phyloP scores from a whole-genome alignment of 2,888 invertebrate genomes.

The Disparrhopalites patrizii region DNA sequence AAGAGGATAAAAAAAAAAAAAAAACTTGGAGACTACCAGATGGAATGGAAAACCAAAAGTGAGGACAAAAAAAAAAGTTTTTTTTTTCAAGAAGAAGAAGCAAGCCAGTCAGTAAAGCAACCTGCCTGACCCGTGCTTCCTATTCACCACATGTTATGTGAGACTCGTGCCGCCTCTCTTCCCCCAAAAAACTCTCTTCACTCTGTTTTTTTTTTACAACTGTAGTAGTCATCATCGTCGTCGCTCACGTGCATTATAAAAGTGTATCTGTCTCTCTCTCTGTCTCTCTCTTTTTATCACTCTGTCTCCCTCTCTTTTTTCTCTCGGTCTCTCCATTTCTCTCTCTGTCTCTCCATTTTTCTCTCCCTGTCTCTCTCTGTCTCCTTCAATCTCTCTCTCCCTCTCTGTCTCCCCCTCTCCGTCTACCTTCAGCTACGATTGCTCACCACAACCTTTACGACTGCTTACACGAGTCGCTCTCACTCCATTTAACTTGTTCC shows the following conservation, averaged over 20 bases:
- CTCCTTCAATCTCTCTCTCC: background rate
- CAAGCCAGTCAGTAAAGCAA: conserved; percentile 29
- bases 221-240: background rate
- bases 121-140: conserved; percentile 38
- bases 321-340: background rate
- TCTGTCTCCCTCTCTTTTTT: no score
- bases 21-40: conserved; percentile 32
- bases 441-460: no score
- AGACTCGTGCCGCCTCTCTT: conserved; percentile 44
- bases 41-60: conserved; percentile 24
- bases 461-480: no score
- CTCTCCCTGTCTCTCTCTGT: background rate
- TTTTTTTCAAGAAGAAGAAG: conserved; percentile 23
- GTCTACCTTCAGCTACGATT: no score
- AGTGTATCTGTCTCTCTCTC: background rate
- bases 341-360: background rate
- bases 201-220: background rate
- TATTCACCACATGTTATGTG: conserved; percentile 42
- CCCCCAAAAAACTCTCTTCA: conserved; percentile 25
- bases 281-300: conserved; percentile 7
- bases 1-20: conserved; percentile 13
- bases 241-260: no score
- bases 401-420: no score
- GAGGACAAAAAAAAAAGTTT: no score
- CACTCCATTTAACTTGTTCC: no score